Conservation (phyloP, 2,888 invertebrate species). For the Drosophila mercatorum region DNA sequence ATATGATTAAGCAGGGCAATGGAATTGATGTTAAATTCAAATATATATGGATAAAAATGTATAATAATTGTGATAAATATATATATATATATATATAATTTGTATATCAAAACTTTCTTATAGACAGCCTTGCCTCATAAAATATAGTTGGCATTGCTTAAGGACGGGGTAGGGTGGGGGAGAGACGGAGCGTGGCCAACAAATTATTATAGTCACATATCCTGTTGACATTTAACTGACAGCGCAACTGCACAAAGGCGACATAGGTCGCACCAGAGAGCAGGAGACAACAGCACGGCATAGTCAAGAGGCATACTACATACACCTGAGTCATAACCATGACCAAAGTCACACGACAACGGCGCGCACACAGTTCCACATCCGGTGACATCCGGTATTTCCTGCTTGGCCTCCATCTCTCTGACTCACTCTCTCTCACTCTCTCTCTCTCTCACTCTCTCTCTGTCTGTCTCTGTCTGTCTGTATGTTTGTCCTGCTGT, state of each 20-base stretch:
- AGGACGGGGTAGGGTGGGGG: not conserved
- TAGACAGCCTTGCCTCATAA: not conserved
- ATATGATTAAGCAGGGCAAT: not conserved
- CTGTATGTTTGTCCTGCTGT: constrained; percentile 23
- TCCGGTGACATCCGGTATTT: constrained; percentile 78
- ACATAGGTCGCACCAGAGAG: constrained; percentile 30
- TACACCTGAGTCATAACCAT: constrained; percentile 74
- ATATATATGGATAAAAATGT: not conserved
- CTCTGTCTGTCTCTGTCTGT: constrained; percentile 2
- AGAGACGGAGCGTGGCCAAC: constrained; percentile 35
- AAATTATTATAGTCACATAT: constrained; percentile 74
- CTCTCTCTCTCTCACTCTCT: not conserved
- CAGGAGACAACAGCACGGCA: constrained; percentile 14
- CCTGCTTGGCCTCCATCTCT: constrained; percentile 46
- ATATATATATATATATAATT: not conserved
- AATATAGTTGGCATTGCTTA: not conserved
- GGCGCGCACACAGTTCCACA: constrained; percentile 64
- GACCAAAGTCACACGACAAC: constrained; percentile 76
- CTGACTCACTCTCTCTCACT: not conserved
- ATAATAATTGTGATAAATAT: not conserved
- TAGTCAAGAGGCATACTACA: constrained; percentile 52
- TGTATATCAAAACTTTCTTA: constrained; percentile 1
- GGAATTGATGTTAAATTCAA: not conserved
- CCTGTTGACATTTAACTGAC: constrained; percentile 70
- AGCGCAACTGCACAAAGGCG: constrained; percentile 63